Base-by-base conservation (phyloP, 2,888 invertebrate species). In the Gryllus longicercus region DNA sequence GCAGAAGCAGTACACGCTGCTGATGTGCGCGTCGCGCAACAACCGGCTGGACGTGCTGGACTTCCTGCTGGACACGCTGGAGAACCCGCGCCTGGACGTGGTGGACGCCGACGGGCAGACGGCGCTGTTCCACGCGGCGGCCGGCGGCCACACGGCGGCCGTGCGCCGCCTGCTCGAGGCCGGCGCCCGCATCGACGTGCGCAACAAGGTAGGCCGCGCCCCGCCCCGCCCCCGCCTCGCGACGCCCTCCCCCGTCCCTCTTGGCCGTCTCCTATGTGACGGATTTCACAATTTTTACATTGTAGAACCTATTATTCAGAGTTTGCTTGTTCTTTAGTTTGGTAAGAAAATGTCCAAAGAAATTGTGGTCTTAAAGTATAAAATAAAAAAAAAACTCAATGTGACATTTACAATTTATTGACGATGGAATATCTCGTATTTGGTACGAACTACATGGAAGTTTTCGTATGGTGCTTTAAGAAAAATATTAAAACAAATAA, bases 1-100 rank as follows among this genome's bases (percentile, higher is more conserved):
- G 78, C 87, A 93, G 93, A 92, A 93, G 88, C 91, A 92, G 83
- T 92, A 93, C 87, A 91, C 92, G 84, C 87, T 93, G 50, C 88
- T 95, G 74, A 94, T 94, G 89, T 95, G 94, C 86, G 94, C 94
- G 11, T 91, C 93, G 79, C 90, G 92, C 80, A 93, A 93, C 83
- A 93, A 93, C 84, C 90, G 91, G 51, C 86, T 89, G 21, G 89
- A 91, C 38, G 88, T 93, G n/a, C 89, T 92, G 78, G 90, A 91
- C 83, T 91, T 91, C 81, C 89, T 95, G 79, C 89, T 93, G 79
- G 92, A 93, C 81, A 90, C 89, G 50, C 87, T 93, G 74, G 92
- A 93, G 83, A 88, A 89, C 81, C 86, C 89, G 23, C 87, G 88
- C 81, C 87, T 91, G 75, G 90, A 91, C 83, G 90, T 90, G 12